These are phyloP conservation scores for Euphysa ruthae DNA, from an alignment of 30 jellyfish, hydroid and myxozoan genomes.

Conservation along the genomic window DNA sequence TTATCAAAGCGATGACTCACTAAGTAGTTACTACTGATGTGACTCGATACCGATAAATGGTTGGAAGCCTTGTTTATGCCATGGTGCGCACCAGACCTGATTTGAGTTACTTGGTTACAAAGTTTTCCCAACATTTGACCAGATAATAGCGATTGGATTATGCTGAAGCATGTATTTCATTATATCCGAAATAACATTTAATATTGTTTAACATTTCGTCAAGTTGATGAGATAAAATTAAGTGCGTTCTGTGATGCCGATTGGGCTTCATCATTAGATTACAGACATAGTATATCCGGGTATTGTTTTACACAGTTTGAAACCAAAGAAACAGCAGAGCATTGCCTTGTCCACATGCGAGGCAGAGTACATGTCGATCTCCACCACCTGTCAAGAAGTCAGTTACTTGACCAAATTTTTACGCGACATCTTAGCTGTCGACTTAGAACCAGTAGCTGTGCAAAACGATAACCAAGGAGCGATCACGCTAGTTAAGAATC, in stretches of 20 bases:
- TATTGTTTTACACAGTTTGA: background rate
- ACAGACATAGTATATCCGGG: background rate
- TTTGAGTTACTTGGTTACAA: background rate
- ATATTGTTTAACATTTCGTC: background rate
- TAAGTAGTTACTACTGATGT: background rate
- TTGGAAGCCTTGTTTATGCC: background rate
- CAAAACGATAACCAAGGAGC: conserved; percentile 18
- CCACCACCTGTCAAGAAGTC: conserved; percentile 9
- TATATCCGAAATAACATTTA: background rate
- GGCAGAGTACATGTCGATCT: conserved; percentile 5
- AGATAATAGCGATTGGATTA: background rate
- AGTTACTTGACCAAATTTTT: background rate
- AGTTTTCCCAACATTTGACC: background rate
- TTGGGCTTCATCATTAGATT: background rate
- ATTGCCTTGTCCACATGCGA: background rate
- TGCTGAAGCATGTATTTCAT: background rate
- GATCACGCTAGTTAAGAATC: conserved; percentile 4
- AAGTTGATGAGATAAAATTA: background rate
- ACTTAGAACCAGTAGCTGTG: background rate
- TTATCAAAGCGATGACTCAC: background rate
- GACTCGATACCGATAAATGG: background rate
- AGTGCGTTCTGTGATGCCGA: background rate
- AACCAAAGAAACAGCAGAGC: background rate
- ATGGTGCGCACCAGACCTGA: background rate
- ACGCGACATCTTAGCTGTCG: background rate